Evolutionary conservation across 2,888 invertebrate species (phyloP).

Genomic region (Capitulum mitella): DNA sequence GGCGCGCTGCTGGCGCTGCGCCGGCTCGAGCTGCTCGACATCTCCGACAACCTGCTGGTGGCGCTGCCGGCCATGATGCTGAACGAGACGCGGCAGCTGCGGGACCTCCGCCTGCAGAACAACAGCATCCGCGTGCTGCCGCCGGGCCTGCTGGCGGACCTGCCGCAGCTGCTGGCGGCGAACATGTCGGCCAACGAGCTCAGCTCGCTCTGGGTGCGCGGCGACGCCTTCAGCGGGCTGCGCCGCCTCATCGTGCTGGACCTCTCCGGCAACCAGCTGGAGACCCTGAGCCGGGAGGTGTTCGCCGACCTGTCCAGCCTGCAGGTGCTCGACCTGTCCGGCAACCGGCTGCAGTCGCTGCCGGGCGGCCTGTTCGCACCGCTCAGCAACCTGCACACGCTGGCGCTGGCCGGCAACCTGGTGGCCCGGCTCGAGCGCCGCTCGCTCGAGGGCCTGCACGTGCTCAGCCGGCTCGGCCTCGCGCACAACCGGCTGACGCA

Average conservation of each 20-base stretch:
- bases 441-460: conserved; percentile 78
- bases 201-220: conserved; percentile 71
- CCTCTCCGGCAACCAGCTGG: conserved; percentile 72
- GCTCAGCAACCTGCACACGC: conserved; percentile 84
- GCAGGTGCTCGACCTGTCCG: conserved; percentile 74
- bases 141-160: conserved; percentile 74
- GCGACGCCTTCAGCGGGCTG: conserved; percentile 76
- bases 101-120: conserved; percentile 83
- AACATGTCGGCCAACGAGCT: conserved; percentile 80
- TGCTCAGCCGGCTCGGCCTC: conserved; percentile 71
- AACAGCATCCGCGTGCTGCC: conserved; percentile 81
- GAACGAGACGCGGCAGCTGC: conserved; percentile 50
- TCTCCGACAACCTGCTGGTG: conserved; percentile 75
- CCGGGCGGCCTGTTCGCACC: conserved; percentile 81
- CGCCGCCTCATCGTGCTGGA: conserved; percentile 80
- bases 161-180: conserved; percentile 69
- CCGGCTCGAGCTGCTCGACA: conserved; percentile 70
- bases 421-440: conserved; percentile 76
- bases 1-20: conserved; percentile 71
- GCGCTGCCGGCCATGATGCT: conserved; percentile 74
- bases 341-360: conserved; percentile 73
- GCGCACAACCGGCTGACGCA: conserved; percentile 77
- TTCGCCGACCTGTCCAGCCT: conserved; percentile 79
- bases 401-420: conserved; percentile 77
- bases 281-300: conserved; percentile 69